Conservation (phyloP, 2,888 invertebrate genomes). For the Melinopterus prodromus region DNA sequence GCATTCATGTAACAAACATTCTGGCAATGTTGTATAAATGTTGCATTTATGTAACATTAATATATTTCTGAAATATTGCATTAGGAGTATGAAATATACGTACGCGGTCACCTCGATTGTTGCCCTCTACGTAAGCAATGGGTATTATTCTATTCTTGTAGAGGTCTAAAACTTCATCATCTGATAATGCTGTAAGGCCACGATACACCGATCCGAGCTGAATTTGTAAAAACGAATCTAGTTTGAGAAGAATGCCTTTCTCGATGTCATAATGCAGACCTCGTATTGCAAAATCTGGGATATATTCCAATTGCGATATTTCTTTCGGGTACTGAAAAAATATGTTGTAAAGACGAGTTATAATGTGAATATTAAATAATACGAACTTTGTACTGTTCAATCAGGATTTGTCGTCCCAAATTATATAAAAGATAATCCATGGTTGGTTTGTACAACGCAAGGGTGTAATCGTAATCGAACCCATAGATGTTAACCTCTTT, state of each 20-base stretch:
- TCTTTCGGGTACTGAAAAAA: constrained; percentile 85
- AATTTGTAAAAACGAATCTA: constrained; percentile 96
- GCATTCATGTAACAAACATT: too few species aligned
- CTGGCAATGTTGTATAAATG: too few species aligned
- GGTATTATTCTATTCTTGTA: constrained; percentile 90
- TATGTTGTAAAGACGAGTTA: neutral
- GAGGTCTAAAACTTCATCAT: constrained; percentile 83
- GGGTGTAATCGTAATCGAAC: constrained; percentile 98
- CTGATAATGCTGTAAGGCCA: constrained; percentile 81
- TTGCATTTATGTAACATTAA: too few species aligned
- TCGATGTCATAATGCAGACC: constrained; percentile 98
- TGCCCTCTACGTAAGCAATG: constrained; percentile 86
- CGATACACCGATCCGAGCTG: constrained; percentile 94
- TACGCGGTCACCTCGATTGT: constrained; percentile 76
- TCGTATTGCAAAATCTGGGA: constrained; percentile 93
- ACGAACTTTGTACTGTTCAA: constrained; percentile 86
- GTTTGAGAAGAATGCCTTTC: constrained; percentile 90
- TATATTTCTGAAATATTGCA: too few species aligned
- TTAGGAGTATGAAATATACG: constrained; percentile 37
- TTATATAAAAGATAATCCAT: constrained; percentile 91
- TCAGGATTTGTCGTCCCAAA: constrained; percentile 84
- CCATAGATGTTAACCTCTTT: constrained; percentile 93
- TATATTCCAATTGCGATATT: constrained; percentile 82
- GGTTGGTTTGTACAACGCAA: constrained; percentile 92
- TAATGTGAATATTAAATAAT: constrained; percentile 10